Base-by-base conservation (phyloP, 2,797 vertebrate species). In the Rhinogobio ventralis region DNA sequence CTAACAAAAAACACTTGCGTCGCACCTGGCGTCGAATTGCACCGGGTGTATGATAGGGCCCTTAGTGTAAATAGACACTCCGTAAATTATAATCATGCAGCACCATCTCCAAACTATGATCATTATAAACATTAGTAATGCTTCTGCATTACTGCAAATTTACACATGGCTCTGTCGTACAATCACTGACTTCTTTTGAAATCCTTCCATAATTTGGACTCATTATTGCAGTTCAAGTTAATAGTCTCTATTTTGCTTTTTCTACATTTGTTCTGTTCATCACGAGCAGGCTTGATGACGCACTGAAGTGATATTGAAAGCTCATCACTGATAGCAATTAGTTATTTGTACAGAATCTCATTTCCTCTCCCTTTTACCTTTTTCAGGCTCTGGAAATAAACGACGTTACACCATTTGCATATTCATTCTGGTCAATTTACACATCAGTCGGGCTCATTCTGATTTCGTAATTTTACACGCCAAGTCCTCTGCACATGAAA, bases 341-440 rank as follows among this genome's bases (percentile, higher is more conserved):
- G 74, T 25, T 76, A 76, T 76, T 57, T 57, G 60, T 57, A 42
- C 30, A 14, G 33, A 57, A 39, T 76, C 45, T 30, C 20, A 57
- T 76, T 57, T 57, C 49, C n/a, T 57, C 49, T 74, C 19, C 28
- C 49, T 23, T 53, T 53, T 53, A 10, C 49, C 72, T 36, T 57
- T 75, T 57, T 76, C 66, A 42, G 33, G 55, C 4, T 7, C 74
- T 0, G 7, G 13, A 39, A 57, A 76, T 76, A 76, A 57, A 42
- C 60, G 7, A 74, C 33, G 3, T 10, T 57, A 57, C 2, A 15
- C 4, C 2, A 76, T 57, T 76, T 76, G 23, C 74, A 57, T 57
- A 42, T 57, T 15, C 74, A 42, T 57, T 76, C 53, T 55, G 53
- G 33, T 57, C 33, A 60, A 57, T 57, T 76, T 57, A 60, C 74